Evolutionary conservation across 2,888 invertebrate species (phyloP), one percentile per base, ranked within the genome.

Genomic region (Agriopis marginaria): DNA sequence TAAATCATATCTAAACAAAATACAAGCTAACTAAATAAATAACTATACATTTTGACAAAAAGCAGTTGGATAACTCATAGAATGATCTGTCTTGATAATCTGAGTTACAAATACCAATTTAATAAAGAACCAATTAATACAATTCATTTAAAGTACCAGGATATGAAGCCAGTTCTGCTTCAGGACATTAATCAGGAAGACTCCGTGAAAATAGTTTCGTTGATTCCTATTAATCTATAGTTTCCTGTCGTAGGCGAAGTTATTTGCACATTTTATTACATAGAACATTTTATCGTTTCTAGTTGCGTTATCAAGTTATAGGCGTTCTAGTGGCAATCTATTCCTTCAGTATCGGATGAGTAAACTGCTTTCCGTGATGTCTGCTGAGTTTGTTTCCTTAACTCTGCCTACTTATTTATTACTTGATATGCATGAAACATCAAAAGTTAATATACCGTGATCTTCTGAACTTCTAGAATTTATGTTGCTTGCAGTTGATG

Each of bases 321-420:
- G 51, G 23, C 14, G 51, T 47, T 51, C 47, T 53, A 51, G 50
- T 62, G 50, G 56, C 62, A 51, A 67, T 67, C 67, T 56, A 62
- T n/a, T 42, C 17, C 42, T 59, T 62, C 54, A 17, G 47, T 67
- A 58, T 62, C 60, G 55, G 55, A 68, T 47, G 63, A 63, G 58
- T 63, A 68, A 68, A 68, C 59, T 53, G 59, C 53, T 49, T 47
- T 59, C 45, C 58, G 47, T 63, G 63, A 59, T 59, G 9, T 45
- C 49, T 60, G 55, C 12, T 53, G 40, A 11, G 68, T 11, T 45
- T 58, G 68, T 59, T 68, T 68, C 58, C 67, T 61, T 55, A 53
- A 8, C 23, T 50, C 14, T n/a, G 11, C 23, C 7, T 2, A 49
- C 5, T 32, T 2, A 3, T 23, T 50, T 23, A 17, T 50, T 51